phyloP scores from a whole-genome alignment of 2,113 vertebrate species.

The Thomomys bottae region DNA sequence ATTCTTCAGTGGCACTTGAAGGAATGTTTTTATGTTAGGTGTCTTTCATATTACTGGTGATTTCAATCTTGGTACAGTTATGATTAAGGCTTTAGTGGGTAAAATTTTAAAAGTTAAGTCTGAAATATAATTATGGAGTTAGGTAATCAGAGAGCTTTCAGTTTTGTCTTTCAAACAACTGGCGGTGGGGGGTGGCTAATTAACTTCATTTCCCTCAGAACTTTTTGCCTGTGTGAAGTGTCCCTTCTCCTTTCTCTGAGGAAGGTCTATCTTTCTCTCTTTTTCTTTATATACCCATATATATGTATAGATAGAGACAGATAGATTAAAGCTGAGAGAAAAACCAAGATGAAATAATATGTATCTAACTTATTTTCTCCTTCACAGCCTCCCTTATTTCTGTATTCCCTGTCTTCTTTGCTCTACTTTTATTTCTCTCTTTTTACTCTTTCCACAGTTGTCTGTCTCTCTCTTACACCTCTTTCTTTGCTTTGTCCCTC shows the following conservation, averaged over 20 bases:
- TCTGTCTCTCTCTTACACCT: neutral
- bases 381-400: neutral
- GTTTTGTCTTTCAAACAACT: constrained; percentile 8
- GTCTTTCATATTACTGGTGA: neutral
- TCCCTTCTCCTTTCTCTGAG: neutral
- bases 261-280: neutral
- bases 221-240: neutral
- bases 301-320: too few relatives aligned
- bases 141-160: constrained; percentile 5
- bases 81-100: constrained; percentile 7
- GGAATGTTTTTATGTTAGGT: neutral
- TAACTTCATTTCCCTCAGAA: constrained; percentile 10
- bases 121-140: constrained; percentile 13
- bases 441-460: neutral
- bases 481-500: neutral
- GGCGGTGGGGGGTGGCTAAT: neutral
- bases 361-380: neutral
- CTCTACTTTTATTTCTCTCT: neutral
- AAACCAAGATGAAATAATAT: too few relatives aligned
- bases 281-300: too few relatives aligned
- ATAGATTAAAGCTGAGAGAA: too few relatives aligned
- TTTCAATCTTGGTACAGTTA: constrained; percentile 39
- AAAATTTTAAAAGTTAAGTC: constrained; percentile 20
- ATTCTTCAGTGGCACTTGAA: neutral
- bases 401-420: neutral